Conservation (phyloP, 2,113 vertebrate genomes). For the Picathartes gymnocephalus region DNA sequence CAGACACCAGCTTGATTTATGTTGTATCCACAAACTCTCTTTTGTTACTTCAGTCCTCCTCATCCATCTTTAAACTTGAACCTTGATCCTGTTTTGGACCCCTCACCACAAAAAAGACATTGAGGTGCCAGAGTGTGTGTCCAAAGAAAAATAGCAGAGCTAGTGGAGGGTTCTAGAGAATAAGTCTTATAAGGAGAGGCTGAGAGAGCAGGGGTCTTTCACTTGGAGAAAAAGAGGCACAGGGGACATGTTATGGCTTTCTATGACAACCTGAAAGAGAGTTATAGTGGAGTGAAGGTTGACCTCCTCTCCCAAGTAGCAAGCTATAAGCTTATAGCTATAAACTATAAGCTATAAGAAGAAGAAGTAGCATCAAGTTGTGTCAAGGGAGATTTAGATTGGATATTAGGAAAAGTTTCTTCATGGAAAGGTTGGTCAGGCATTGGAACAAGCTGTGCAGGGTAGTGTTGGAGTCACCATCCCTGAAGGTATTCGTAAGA, state of each 20-base stretch:
- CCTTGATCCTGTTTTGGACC: background rate
- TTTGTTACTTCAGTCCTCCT: background rate
- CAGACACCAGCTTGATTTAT: background rate
- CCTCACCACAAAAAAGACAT: background rate
- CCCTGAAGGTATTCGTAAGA: background rate
- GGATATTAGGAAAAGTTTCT: background rate
- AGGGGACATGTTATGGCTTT: background rate
- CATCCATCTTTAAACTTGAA: background rate
- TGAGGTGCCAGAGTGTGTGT: fast-evolving
- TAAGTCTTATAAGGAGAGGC: background rate
- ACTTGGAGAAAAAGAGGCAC: background rate
- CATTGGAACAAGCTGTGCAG: fast-evolving
- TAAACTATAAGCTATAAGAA: no score
- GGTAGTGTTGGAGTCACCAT: background rate
- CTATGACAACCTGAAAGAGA: background rate
- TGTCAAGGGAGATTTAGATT: background rate
- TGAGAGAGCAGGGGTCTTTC: background rate
- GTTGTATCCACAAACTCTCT: background rate
- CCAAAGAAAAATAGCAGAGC: background rate
- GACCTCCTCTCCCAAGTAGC: background rate
- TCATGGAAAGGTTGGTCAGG: background rate
- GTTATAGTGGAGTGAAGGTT: background rate
- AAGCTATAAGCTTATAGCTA: fast-evolving
- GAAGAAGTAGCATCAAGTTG: background rate
- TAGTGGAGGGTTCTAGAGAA: background rate